phyloP scores from a whole-genome alignment of 1,140 invertebrate genomes.

The Telenomus remus region DNA sequence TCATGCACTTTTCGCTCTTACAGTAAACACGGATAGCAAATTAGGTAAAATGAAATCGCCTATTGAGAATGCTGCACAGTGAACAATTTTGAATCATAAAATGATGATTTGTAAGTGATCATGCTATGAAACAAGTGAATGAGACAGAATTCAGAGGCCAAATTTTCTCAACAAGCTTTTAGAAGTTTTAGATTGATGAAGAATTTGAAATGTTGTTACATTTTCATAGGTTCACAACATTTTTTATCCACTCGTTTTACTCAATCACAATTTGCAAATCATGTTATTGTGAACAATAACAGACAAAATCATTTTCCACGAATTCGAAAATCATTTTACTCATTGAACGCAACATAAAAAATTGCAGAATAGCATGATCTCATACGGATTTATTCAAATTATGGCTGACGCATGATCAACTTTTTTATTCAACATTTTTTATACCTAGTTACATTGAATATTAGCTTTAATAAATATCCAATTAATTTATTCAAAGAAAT shows the following conservation, averaged over 20 bases:
- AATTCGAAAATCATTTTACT: constrained; percentile 17
- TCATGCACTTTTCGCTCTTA: constrained; percentile 37
- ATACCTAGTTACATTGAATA: constrained; percentile 1
- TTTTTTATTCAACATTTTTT: constrained; percentile 11
- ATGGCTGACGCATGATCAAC: constrained; percentile 64
- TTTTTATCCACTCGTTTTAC: no score
- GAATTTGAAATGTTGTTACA: not conserved
- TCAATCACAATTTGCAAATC: no score
- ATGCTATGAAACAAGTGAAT: constrained; percentile 62
- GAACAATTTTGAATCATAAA: constrained; percentile 60
- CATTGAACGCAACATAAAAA: constrained; percentile 31
- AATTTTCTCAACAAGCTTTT: not conserved
- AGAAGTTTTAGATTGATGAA: not conserved
- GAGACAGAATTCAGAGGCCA: constrained; percentile 44
- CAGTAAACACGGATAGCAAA: constrained; percentile 72
- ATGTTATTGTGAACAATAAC: no score
- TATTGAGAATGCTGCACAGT: constrained; percentile 70
- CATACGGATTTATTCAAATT: constrained; percentile 65
- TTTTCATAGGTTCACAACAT: no score
- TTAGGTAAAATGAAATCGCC: constrained; percentile 71
- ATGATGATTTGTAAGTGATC: constrained; percentile 71
- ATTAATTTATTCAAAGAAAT: no score
- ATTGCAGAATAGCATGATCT: constrained; percentile 69
- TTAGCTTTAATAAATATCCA: no score
- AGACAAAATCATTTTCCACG: constrained; percentile 6